Conservation (phyloP, 2,888 invertebrate species). For the Malacosoma neustria region DNA sequence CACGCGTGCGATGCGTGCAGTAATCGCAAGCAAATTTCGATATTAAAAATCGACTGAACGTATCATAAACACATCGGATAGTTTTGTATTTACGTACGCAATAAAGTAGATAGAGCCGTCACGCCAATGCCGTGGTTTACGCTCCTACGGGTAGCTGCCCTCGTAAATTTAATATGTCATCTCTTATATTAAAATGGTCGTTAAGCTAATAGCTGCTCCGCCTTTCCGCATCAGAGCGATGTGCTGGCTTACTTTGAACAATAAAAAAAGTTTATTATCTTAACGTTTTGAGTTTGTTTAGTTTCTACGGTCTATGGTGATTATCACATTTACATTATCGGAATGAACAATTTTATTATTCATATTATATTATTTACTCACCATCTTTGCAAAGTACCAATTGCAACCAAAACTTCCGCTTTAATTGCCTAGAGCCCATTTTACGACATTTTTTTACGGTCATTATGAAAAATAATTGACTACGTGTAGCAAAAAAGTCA, state of each 20-base stretch:
- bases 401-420: no score
- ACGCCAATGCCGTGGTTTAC: slow-evolving; percentile 54
- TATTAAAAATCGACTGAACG: slow-evolving; percentile 49
- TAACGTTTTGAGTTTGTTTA: no score
- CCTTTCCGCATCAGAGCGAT: slow-evolving; percentile 49
- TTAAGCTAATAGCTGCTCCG: slow-evolving; percentile 69
- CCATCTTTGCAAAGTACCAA: no score
- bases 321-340: no score
- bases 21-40: slow-evolving; percentile 32
- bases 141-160: slow-evolving; percentile 53
- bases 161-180: slow-evolving; percentile 74
- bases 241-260: slow-evolving; percentile 50
- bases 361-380: no score
- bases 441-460: no score
- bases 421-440: no score
- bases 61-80: slow-evolving; percentile 61
- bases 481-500: no score
- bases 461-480: no score
- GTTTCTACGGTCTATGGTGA: no score
- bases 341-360: no score
- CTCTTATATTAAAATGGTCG: slow-evolving; percentile 72
- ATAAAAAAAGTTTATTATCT: slow-evolving; percentile 37
- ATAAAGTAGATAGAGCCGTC: slow-evolving; percentile 65
- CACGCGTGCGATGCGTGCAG: slow-evolving; percentile 20
- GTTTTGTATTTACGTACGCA: slow-evolving; percentile 57